phyloP scores from a whole-genome alignment of 30 jellyfish, hydroid and myxozoan species.

The Aurelia coerulea region DNA sequence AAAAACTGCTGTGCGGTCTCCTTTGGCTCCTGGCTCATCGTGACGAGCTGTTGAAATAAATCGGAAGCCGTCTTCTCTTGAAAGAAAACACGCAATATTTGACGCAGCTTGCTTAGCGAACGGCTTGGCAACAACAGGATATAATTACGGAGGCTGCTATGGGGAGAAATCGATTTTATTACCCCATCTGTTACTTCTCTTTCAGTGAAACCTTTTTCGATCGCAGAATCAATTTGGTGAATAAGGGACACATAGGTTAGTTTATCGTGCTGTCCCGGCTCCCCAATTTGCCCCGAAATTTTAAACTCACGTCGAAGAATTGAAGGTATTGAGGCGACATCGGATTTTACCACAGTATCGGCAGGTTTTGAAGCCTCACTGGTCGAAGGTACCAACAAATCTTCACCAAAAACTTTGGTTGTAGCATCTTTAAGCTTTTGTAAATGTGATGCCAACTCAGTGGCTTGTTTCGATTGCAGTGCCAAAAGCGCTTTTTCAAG shows the following conservation, averaged over 20 bases:
- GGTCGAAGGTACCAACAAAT: not conserved
- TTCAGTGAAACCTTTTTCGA: slow-evolving; percentile 18
- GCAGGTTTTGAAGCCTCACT: not conserved
- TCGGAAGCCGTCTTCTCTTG: too few species aligned
- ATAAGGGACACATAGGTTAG: not conserved
- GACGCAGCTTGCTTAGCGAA: not conserved
- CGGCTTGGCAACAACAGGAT: not conserved
- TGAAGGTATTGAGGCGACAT: not conserved
- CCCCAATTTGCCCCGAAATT: too few species aligned
- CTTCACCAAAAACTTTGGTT: not conserved
- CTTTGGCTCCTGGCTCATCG: too few species aligned
- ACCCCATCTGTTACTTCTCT: slow-evolving; percentile 15
- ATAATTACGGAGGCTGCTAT: slow-evolving; percentile 3
- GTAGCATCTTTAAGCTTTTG: not conserved
- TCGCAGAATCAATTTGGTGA: slow-evolving; percentile 18
- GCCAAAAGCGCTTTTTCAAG: not conserved
- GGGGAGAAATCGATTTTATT: slow-evolving; percentile 4
- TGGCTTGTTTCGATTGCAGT: not conserved
- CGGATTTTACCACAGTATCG: not conserved
- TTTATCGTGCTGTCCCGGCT: too few species aligned
- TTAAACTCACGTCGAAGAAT: too few species aligned
- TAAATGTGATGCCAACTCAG: not conserved
- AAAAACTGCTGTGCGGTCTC: slow-evolving; percentile 9
- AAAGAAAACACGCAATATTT: not conserved
- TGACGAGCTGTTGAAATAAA: too few species aligned